phyloP scores from a whole-genome alignment of 92 coral and sea anemone species.

The Pocillopora meandrina region DNA sequence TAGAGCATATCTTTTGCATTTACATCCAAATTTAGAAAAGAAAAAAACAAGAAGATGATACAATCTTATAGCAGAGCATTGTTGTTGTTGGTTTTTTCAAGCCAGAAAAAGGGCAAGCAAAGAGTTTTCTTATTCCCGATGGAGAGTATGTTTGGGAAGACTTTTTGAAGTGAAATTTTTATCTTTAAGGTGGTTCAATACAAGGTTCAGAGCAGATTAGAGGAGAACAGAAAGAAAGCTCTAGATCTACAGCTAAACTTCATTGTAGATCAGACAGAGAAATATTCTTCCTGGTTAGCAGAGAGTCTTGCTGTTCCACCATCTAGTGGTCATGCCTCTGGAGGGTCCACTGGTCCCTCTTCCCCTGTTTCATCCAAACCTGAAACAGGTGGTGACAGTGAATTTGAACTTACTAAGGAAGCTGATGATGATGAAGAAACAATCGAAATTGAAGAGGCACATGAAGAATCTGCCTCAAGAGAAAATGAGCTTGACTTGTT shows the following conservation, averaged over 20 bases:
- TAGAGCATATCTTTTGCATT: no score
- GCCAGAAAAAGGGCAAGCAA: no score
- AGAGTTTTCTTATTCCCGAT: no score
- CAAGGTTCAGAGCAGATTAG: conserved; percentile 95
- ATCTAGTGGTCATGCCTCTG: conserved; percentile 79
- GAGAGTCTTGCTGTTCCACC: conserved; percentile 87
- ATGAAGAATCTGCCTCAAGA: conserved; percentile 72
- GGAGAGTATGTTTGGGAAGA: not conserved
- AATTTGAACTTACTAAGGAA: conserved; percentile 76
- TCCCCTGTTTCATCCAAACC: conserved; percentile 86
- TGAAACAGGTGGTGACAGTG: conserved; percentile 81
- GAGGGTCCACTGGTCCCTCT: conserved; percentile 68
- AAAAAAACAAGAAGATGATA: no score
- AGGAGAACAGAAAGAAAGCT: conserved; percentile 97
- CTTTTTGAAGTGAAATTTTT: not conserved
- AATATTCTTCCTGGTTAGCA: conserved; percentile 98
- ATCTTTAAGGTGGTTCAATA: conserved; percentile 85
- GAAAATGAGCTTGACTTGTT: conserved; percentile 81
- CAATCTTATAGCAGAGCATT: no score
- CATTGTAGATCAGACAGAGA: conserved; percentile 98
- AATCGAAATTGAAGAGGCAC: conserved; percentile 85
- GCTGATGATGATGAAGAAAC: conserved; percentile 94
- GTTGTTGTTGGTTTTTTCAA: no score
- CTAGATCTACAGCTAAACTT: conserved; percentile 94
- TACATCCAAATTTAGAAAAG: no score